phyloP scores from a whole-genome alignment of 2,113 vertebrate species.

The Grantiella picta region DNA sequence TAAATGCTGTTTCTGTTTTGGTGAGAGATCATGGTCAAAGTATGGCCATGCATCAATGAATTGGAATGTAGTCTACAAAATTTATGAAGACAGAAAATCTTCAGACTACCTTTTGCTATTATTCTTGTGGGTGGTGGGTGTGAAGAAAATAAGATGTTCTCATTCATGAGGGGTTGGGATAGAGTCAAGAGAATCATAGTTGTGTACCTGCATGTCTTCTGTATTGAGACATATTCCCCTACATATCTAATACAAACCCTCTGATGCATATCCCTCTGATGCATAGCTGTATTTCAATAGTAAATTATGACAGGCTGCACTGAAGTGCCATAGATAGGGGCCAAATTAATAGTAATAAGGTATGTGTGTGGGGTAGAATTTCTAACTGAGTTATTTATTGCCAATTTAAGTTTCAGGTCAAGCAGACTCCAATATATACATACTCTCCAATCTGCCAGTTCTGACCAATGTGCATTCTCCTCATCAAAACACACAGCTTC shows the following conservation, averaged over 20 bases:
- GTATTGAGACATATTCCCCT: background rate
- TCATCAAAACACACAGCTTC: background rate
- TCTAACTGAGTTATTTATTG: background rate
- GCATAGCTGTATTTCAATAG: background rate
- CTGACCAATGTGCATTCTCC: background rate
- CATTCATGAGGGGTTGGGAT: background rate
- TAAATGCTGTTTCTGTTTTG: conserved; percentile 8
- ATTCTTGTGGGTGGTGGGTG: background rate
- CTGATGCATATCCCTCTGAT: background rate
- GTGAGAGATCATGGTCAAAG: background rate
- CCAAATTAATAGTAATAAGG: background rate
- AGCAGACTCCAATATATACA: background rate
- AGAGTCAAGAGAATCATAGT: background rate
- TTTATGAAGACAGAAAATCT: background rate
- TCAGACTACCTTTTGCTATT: background rate
- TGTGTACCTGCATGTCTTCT: background rate
- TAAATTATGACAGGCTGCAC: background rate
- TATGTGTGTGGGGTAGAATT: background rate
- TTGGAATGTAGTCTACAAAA: background rate
- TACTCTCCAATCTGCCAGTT: background rate
- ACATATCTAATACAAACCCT: background rate
- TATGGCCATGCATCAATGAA: background rate
- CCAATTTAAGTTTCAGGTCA: background rate
- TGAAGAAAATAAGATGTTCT: background rate
- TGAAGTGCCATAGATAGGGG: background rate